Evolutionary conservation across 2,888 invertebrate species (phyloP).

Genomic region (Erannis defoliaria): DNA sequence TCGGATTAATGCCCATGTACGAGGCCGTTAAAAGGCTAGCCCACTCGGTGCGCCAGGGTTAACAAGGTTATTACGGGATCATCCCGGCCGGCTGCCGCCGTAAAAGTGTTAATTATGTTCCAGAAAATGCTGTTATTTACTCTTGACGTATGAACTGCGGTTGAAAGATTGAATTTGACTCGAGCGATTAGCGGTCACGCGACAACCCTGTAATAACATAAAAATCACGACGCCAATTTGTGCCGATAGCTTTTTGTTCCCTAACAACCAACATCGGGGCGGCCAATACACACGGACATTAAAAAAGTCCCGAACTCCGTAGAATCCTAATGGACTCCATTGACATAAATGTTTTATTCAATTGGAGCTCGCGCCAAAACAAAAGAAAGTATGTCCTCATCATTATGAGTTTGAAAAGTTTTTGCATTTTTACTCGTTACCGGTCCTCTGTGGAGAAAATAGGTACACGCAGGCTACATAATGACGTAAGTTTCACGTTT

Average conservation of each 20-base stretch:
- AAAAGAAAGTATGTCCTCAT: conserved; percentile 80
- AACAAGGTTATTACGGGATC: conserved; percentile 87
- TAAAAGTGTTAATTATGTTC: conserved; percentile 86
- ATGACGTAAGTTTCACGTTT: conserved; percentile 30
- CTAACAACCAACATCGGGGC: conserved; percentile 52
- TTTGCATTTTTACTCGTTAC: conserved; percentile 79
- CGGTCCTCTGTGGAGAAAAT: conserved; percentile 59
- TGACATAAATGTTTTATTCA: conserved; percentile 86
- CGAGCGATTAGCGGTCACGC: conserved; percentile 32
- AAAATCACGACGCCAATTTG: conserved; percentile 41
- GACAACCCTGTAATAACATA: conserved; percentile 38
- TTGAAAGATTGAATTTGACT: conserved; percentile 49
- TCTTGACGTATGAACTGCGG: conserved; percentile 60
- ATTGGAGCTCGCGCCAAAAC: conserved; percentile 79
- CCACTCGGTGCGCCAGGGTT: conserved; percentile 82
- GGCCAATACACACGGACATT: conserved; percentile 63
- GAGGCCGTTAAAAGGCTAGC: conserved; percentile 85
- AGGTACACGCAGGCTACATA: conserved; percentile 58
- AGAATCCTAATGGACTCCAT: conserved; percentile 81
- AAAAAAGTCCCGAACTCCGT: conserved; percentile 71
- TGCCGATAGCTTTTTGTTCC: conserved; percentile 50
- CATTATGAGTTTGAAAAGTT: conserved; percentile 79
- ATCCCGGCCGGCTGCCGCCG: conserved; percentile 82
- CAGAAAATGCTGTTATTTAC: conserved; percentile 75
- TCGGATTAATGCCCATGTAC: conserved; percentile 86